Percentiles rank a stretch among this genome's conserved stretches.
Conservation (phyloP, 2,797 vertebrate species). For the Pseudopleuronectes americanus region DNA sequence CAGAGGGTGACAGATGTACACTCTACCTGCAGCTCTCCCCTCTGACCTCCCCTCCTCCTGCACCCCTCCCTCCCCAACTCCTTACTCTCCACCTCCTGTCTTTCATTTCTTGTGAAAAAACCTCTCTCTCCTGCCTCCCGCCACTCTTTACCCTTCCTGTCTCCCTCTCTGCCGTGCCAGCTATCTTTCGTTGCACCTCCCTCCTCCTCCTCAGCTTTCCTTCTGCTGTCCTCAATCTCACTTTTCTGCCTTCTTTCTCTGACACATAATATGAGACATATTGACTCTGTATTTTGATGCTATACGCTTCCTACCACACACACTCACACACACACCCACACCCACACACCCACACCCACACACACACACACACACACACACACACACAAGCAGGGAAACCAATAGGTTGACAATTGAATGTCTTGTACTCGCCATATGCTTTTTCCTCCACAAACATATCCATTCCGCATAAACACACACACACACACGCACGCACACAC, state of each 20-base stretch:
- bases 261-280: slow-evolving; percentile 44
- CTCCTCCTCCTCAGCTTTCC: slow-evolving; percentile 37
- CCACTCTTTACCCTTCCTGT: slow-evolving; percentile 41
- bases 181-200: slow-evolving; percentile 30
- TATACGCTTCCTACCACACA: slow-evolving; percentile 29
- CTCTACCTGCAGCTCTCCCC: slow-evolving; percentile 69
- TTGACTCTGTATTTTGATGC: slow-evolving; percentile 47
- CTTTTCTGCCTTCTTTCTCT: slow-evolving; percentile 34
- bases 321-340: slow-evolving; percentile 37
- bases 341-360: slow-evolving; percentile 48
- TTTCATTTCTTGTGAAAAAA: slow-evolving; percentile 38
- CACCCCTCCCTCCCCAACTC: slow-evolving; percentile 31
- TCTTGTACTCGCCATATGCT: slow-evolving; percentile 36
- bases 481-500: slow-evolving; percentile 2
- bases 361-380: slow-evolving; percentile 52
- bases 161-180: slow-evolving; percentile 35
- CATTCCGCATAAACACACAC: background rate
- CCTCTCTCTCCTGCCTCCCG: slow-evolving; percentile 40
- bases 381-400: slow-evolving; percentile 46
- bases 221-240: slow-evolving; percentile 50
- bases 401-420: slow-evolving; percentile 57
- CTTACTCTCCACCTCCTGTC: slow-evolving; percentile 11
- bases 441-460: too few relatives aligned
- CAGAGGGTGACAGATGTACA: slow-evolving; percentile 80
- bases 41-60: slow-evolving; percentile 67